Conservation (phyloP, 1,140 invertebrate species). For the Bombus affinis region DNA sequence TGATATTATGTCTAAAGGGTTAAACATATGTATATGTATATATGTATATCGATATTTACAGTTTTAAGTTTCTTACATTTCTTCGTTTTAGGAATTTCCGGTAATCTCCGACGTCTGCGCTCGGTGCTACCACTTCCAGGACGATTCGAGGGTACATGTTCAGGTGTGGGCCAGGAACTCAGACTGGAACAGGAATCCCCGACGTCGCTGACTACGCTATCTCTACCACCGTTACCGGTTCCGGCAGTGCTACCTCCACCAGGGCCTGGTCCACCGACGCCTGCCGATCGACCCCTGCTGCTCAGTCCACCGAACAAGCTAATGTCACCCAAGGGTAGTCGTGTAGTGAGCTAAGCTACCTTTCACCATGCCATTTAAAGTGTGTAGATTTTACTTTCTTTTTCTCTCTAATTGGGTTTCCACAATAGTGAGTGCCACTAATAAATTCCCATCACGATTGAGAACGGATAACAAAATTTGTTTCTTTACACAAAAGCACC, state of each 20-base stretch:
- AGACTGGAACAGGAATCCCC: slow-evolving; percentile 79
- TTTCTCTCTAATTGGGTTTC: neutral
- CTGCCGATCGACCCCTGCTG: slow-evolving; percentile 72
- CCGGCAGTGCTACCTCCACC: slow-evolving; percentile 52
- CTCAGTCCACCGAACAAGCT: slow-evolving; percentile 80
- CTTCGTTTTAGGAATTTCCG: slow-evolving; percentile 93
- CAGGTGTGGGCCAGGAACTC: slow-evolving; percentile 78
- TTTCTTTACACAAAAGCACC: neutral
- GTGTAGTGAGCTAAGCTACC: slow-evolving; percentile 73
- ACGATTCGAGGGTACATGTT: slow-evolving; percentile 74
- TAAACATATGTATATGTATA: neutral
- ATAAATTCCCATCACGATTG: neutral
- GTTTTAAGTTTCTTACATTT: slow-evolving; percentile 86
- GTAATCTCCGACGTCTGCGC: slow-evolving; percentile 89
- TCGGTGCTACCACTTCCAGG: slow-evolving; percentile 82
- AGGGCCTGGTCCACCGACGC: slow-evolving; percentile 61
- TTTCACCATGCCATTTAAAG: slow-evolving; percentile 52
- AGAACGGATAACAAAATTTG: slow-evolving; percentile 1
- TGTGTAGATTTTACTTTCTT: slow-evolving; percentile 1
- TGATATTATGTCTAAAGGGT: neutral
- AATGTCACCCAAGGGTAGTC: slow-evolving; percentile 73
- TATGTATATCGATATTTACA: neutral
- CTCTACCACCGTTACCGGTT: slow-evolving; percentile 71
- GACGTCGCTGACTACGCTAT: slow-evolving; percentile 78
- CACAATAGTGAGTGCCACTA: no score